Evolutionary conservation across 2,888 invertebrate genomes (phyloP).

Genomic region (Lamellibrachia columna): DNA sequence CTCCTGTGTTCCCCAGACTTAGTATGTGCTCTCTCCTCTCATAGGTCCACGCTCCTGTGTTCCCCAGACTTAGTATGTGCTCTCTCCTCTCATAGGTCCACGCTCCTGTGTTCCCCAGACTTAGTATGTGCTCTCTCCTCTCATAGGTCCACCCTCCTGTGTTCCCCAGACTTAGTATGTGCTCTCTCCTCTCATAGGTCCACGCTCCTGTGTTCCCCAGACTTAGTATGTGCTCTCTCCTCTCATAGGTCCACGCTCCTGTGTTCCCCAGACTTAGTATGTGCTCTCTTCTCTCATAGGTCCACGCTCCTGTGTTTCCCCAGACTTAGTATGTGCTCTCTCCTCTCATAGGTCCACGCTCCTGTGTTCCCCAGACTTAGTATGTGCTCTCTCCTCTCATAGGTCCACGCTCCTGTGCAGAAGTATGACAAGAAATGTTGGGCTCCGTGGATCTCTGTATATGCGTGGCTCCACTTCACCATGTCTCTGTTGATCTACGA

Average conservation of each 20-base stretch:
- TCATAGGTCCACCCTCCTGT: not conserved
- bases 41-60: not conserved
- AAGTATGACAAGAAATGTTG: slow-evolving; percentile 52
- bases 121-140: too few species aligned
- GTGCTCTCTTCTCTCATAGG: slow-evolving; percentile 32
- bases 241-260: not conserved
- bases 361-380: not conserved
- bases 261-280: not conserved
- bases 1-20: too few species aligned
- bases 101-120: too few species aligned
- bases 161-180: not conserved
- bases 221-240: too few species aligned
- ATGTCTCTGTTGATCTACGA: slow-evolving; percentile 41
- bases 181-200: slow-evolving; percentile 39
- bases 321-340: too few species aligned
- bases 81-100: slow-evolving; percentile 41
- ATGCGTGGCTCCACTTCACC: slow-evolving; percentile 47
- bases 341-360: not conserved
- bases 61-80: not conserved
- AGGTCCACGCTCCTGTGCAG: slow-evolving; percentile 50
- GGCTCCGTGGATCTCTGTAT: slow-evolving; percentile 47
- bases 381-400: not conserved
- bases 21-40: too few species aligned
- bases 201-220: slow-evolving; percentile 42
- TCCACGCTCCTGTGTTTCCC: slow-evolving; percentile 46